phyloP scores from a whole-genome alignment of 1,140 invertebrate genomes.

The Coboldia fuscipes region DNA sequence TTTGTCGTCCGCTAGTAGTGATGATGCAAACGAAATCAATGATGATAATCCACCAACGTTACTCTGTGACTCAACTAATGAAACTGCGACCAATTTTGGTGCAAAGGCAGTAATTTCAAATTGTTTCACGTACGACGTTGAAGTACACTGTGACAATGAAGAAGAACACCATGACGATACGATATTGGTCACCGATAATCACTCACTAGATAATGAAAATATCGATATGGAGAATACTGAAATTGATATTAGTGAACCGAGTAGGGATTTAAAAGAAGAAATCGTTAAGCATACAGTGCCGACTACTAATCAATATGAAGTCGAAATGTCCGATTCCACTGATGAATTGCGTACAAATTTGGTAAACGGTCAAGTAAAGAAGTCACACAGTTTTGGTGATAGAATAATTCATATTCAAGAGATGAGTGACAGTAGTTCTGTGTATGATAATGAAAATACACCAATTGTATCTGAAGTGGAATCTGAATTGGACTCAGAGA shows the following conservation, averaged over 20 bases:
- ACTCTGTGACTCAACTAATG: no score
- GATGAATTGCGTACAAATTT: constrained; percentile 5
- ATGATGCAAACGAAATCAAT: no score
- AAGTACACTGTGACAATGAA: background rate
- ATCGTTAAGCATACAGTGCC: background rate
- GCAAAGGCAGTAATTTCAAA: constrained; percentile 2
- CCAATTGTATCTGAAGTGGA: constrained; percentile 23
- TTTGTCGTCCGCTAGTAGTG: no score
- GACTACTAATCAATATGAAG: constrained; percentile 6
- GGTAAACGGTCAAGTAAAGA: constrained; percentile 5
- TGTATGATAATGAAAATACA: constrained; percentile 5
- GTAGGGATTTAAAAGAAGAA: background rate
- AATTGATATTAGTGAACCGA: background rate
- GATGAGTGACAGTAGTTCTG: constrained; percentile 8
- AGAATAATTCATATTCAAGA: constrained; percentile 17
- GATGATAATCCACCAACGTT: no score
- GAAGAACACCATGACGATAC: background rate
- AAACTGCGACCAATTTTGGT: no score
- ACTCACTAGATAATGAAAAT: no score
- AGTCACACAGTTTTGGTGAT: constrained; percentile 18
- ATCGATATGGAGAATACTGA: background rate
- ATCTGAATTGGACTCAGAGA: no score
- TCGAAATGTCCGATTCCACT: no score
- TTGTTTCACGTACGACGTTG: constrained; percentile 1
- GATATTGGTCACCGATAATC: background rate